phyloP scores from a whole-genome alignment of 2,888 invertebrate genomes.

The Agriopis marginaria region DNA sequence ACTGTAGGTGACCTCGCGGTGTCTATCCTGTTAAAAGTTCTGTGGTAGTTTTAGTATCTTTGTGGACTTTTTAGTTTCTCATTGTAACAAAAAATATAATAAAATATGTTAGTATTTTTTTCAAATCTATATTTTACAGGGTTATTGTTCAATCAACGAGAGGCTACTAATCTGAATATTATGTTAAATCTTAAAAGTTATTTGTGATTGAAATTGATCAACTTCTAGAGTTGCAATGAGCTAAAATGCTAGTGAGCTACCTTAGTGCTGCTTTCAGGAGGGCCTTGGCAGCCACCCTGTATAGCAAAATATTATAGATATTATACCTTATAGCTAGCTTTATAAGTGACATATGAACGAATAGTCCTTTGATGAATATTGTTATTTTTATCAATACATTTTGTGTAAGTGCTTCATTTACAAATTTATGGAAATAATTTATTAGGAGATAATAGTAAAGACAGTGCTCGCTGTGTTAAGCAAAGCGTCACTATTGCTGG shows the following conservation, averaged over 20 bases:
- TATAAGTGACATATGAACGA: neutral
- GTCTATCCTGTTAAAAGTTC: no score
- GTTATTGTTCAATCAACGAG: no score
- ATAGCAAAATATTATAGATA: constrained; percentile 31
- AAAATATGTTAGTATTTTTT: no score
- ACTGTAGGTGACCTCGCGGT: no score
- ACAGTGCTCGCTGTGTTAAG: neutral
- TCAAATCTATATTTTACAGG: no score
- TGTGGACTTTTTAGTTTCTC: no score
- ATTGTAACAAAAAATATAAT: no score
- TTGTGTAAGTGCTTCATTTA: neutral
- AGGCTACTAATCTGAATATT: no score
- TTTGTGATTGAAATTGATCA: constrained; percentile 32
- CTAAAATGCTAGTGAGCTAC: constrained; percentile 31
- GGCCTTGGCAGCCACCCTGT: constrained; percentile 35
- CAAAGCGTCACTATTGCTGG: neutral
- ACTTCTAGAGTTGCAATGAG: constrained; percentile 27
- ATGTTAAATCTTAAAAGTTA: neutral
- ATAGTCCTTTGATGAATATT: neutral
- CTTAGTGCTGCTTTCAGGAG: constrained; percentile 36
- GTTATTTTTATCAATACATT: constrained; percentile 1
- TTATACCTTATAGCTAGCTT: constrained; percentile 13
- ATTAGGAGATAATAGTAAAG: neutral
- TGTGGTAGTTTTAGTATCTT: no score
- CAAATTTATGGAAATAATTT: neutral